Percentiles rank a stretch among this genome's conserved stretches.
These are phyloP conservation scores for Daubentonia madagascariensis DNA, from an alignment of 2,113 vertebrate genomes.

Conservation along the genomic window DNA sequence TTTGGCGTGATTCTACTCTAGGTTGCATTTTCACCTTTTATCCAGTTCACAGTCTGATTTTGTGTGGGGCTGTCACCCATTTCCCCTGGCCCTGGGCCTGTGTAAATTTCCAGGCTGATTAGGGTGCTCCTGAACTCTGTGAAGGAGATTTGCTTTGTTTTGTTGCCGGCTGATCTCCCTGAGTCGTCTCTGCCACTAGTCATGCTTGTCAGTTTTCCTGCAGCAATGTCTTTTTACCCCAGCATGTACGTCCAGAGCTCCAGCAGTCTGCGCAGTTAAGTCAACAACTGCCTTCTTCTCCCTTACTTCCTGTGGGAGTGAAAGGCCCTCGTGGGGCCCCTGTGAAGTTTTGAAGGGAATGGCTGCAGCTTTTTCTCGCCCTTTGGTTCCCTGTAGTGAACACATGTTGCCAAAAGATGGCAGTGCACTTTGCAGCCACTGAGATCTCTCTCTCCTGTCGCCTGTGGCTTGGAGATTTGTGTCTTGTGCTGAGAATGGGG, in stretches of 20 bases:
- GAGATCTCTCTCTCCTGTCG: not conserved
- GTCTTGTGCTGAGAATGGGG: not conserved
- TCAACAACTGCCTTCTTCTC: not conserved
- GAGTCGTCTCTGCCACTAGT: not conserved
- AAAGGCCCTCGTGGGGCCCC: not conserved
- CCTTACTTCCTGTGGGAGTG: not conserved
- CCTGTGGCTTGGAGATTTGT: not conserved
- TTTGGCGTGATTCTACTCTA: not conserved
- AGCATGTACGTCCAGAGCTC: not conserved
- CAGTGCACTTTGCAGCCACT: conserved; percentile 52
- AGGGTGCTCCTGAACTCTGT: not conserved
- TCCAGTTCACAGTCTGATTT: not conserved
- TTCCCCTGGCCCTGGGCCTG: not conserved
- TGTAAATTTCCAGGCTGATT: conserved; percentile 37
- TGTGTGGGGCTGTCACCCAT: not conserved
- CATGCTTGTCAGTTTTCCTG: not conserved
- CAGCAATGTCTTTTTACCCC: not conserved
- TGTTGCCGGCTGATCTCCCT: not conserved
- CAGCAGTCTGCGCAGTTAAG: not conserved
- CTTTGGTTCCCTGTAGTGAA: conserved; percentile 42
- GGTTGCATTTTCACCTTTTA: conserved; percentile 24
- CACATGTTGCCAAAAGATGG: conserved; percentile 67
- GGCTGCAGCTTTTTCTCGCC: not conserved
- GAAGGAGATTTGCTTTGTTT: not conserved
- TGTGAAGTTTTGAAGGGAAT: not conserved